A percentile compares a stretch with the other conserved stretches of the same genome.
Conservation (phyloP, 2,797 vertebrate species). For the Takifugu ocellatus region DNA sequence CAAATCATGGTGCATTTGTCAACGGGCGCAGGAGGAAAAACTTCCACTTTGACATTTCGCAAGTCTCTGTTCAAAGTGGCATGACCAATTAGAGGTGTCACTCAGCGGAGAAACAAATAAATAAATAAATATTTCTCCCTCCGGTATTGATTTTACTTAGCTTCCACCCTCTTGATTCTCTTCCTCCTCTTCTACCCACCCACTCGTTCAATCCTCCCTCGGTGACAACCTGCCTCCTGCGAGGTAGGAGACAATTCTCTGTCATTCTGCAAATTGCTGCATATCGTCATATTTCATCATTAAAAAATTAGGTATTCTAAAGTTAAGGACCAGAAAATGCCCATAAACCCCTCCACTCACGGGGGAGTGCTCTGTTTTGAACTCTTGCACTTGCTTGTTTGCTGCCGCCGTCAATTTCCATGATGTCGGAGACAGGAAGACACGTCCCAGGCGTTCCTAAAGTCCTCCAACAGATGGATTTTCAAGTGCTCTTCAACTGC, state of each 20-base stretch:
- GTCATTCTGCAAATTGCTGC: background rate
- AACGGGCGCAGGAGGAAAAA: too few species aligned
- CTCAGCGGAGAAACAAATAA: constrained; percentile 9
- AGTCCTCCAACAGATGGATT: constrained; percentile 41
- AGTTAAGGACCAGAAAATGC: background rate
- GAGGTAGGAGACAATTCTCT: too few species aligned
- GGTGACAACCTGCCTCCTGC: constrained; percentile 8
- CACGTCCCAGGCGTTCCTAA: constrained; percentile 31
- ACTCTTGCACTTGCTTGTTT: constrained; percentile 2
- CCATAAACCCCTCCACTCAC: background rate
- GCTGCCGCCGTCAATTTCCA: constrained; percentile 21
- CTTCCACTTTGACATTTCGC: too few species aligned
- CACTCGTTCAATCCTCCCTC: constrained; percentile 41
- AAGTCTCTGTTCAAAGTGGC: too few species aligned
- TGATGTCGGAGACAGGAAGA: constrained; percentile 24
- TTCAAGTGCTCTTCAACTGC: constrained; percentile 58
- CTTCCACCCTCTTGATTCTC: constrained; percentile 24
- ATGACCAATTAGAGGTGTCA: background rate
- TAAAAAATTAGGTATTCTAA: too few species aligned
- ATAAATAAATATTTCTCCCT: constrained; percentile 13
- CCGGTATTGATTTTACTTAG: constrained; percentile 44
- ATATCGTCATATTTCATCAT: background rate
- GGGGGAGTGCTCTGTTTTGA: background rate
- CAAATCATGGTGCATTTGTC: too few species aligned
- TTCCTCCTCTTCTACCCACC: constrained; percentile 8